Evolutionary conservation across 2,888 invertebrate species (phyloP).

Genomic region (Biston betularia): DNA sequence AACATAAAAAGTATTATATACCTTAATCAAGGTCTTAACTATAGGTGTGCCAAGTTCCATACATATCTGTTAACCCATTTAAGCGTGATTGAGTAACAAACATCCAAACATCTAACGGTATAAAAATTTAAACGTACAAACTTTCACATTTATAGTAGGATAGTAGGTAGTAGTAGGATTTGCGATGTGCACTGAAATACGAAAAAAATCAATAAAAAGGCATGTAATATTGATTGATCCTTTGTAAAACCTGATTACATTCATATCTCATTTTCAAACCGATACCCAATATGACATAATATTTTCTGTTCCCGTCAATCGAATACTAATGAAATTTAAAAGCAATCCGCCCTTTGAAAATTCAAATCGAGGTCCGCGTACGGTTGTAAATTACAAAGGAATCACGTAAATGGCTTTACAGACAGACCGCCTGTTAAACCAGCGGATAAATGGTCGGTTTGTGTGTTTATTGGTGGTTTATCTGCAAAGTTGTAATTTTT

Average conservation of each 20-base stretch:
- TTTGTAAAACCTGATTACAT: conserved; percentile 25
- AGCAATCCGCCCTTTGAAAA: conserved; percentile 56
- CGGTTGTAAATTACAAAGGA: conserved; percentile 72
- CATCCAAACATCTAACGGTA: no score
- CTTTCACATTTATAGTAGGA: no score
- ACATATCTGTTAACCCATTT: no score
- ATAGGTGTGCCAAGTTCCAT: no score
- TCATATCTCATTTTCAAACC: conserved; percentile 23
- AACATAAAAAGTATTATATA: no score
- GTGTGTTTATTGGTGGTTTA: conserved; percentile 11
- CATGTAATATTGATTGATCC: conserved; percentile 10
- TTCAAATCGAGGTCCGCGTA: conserved; percentile 51
- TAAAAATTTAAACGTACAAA: no score
- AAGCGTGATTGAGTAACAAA: no score
- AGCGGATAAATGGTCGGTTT: conserved; percentile 13
- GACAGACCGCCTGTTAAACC: conserved; percentile 54
- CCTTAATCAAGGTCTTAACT: no score
- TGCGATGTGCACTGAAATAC: neutral
- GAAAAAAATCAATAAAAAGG: neutral
- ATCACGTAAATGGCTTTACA: conserved; percentile 70
- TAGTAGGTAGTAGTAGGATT: no score
- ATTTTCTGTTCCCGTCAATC: conserved; percentile 14
- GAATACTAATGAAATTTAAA: conserved; percentile 56
- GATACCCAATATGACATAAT: conserved; percentile 26
- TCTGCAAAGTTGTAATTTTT: neutral